Evolutionary conservation across 1,140 invertebrate genomes (phyloP).

Genomic region (Drosophila pruinosa): DNA sequence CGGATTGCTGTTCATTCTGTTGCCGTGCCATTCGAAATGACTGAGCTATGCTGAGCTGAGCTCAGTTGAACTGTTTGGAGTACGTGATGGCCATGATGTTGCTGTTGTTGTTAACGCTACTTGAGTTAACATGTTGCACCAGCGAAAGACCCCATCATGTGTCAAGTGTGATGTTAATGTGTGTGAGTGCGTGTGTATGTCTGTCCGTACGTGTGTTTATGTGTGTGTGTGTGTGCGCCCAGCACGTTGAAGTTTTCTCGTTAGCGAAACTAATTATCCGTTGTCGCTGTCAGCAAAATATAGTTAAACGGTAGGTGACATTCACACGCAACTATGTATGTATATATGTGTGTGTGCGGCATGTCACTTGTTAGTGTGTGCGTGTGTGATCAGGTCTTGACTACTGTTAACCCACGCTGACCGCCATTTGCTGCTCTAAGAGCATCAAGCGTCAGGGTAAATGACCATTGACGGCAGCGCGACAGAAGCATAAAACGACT

Average conservation of each 20-base stretch:
- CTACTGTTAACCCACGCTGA: slow-evolving; percentile 1
- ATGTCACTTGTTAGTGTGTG: neutral
- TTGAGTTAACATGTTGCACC: slow-evolving; percentile 76
- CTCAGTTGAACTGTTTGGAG: slow-evolving; percentile 20
- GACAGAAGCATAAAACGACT: slow-evolving; percentile 1
- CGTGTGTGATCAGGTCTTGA: neutral
- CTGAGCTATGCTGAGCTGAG: slow-evolving; percentile 11
- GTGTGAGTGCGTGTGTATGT: neutral
- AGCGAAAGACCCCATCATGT: slow-evolving; percentile 56
- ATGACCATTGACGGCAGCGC: slow-evolving; percentile 17
- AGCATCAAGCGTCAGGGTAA: slow-evolving; percentile 12
- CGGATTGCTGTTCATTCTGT: slow-evolving; percentile 69
- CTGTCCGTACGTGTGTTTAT: neutral
- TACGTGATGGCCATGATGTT: slow-evolving; percentile 50
- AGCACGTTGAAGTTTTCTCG: slow-evolving; percentile 76
- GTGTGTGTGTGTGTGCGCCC: slow-evolving; percentile 2
- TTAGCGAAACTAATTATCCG: slow-evolving; percentile 81
- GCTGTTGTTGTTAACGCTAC: slow-evolving; percentile 47
- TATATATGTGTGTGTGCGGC: neutral
- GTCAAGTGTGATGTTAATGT: slow-evolving; percentile 47
- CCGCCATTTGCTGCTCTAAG: slow-evolving; percentile 29
- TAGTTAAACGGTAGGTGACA: slow-evolving; percentile 78
- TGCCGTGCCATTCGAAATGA: slow-evolving; percentile 31
- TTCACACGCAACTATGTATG: slow-evolving; percentile 15
- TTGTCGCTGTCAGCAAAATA: slow-evolving; percentile 80